Base-by-base conservation (phyloP, 2,888 invertebrate genomes). In the Micropterix aruncella region DNA sequence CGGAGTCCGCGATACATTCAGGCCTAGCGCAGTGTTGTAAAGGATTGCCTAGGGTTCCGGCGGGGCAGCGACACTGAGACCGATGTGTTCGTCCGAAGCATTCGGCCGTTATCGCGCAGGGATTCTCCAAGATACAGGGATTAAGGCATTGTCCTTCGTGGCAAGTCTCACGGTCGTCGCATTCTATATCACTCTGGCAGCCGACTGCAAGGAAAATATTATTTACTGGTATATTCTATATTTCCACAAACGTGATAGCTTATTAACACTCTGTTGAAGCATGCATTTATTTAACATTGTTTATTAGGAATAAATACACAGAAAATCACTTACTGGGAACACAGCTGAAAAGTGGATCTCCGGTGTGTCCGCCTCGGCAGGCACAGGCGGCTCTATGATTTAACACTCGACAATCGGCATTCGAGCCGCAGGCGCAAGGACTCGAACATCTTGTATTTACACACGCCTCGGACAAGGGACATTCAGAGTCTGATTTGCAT, bases 351-450 rank as follows among this genome's bases (percentile, higher is more conserved):
- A 86, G 87, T 16, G 90, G 87, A 62, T 89, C 88, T 56, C 91
- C 92, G 37, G 87, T 86, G 61, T 78, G 90, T 42, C 88, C 89
- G 36, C 80, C 75, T 55, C 77, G 75, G 60, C 92, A 93, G 54
- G 75, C 80, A 60, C 92, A 93, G 14, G 85, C 80, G 14, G 91
- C 88, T 62, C 88, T 86, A 59, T 93, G 92, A 60, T 86, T 80
- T 43, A 77, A 69, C 9, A 92, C 87, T 47, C 73, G 73, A 59
- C 93, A 93, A 52, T 87, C 83, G 3, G 92, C 81, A 56, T 88
- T 80, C 2, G 77, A 70, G 41, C 91, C 92, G 55, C 90, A 90
- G 55, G 83, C 83, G 58, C 92, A 92, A 1, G 92, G 92, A 56
- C 79, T 83, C 7, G 83, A 77, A 57, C 91, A 92, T 16, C 77